phyloP scores from a whole-genome alignment of 2,113 vertebrate species.

The Oryzias melastigma region DNA sequence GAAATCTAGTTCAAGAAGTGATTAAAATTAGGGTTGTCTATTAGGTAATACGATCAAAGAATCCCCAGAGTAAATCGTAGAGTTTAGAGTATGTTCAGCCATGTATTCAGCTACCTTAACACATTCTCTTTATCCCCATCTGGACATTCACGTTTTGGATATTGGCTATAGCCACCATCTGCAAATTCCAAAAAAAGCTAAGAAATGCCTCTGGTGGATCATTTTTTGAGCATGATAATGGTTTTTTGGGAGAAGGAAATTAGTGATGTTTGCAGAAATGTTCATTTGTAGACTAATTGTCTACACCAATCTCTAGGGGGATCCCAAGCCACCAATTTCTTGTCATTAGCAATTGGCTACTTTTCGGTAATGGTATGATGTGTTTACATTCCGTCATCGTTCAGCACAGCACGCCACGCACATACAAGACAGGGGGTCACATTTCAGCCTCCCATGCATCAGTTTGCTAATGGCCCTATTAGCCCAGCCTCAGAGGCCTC shows the following conservation, averaged over 20 bases:
- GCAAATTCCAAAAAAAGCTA: slow-evolving; percentile 24
- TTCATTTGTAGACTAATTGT: slow-evolving; percentile 32
- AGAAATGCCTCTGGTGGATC: neutral
- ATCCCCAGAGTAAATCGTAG: slow-evolving; percentile 26
- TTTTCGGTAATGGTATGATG: slow-evolving; percentile 26
- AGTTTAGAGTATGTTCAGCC: slow-evolving; percentile 10
- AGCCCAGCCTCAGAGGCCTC: slow-evolving; percentile 59
- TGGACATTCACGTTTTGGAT: slow-evolving; percentile 33
- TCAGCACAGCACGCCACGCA: slow-evolving; percentile 24
- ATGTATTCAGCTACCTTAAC: slow-evolving; percentile 26
- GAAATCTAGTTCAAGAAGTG: slow-evolving; percentile 50
- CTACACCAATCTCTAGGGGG: slow-evolving; percentile 17
- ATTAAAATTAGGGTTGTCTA: slow-evolving; percentile 58
- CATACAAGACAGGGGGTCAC: slow-evolving; percentile 62
- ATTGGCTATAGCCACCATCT: slow-evolving; percentile 29
- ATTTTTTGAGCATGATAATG: slow-evolving; percentile 39
- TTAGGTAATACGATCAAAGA: slow-evolving; percentile 52
- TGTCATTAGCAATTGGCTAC: slow-evolving; percentile 28
- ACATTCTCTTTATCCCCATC: slow-evolving; percentile 36
- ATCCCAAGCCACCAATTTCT: slow-evolving; percentile 17
- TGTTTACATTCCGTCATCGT: slow-evolving; percentile 55
- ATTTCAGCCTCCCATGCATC: slow-evolving; percentile 70
- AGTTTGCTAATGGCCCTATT: slow-evolving; percentile 77
- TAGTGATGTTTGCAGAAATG: slow-evolving; percentile 28
- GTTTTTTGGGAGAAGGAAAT: slow-evolving; percentile 17